Conservation (phyloP, 2,797 vertebrate species). For the Hyperoplus lanceolatus region DNA sequence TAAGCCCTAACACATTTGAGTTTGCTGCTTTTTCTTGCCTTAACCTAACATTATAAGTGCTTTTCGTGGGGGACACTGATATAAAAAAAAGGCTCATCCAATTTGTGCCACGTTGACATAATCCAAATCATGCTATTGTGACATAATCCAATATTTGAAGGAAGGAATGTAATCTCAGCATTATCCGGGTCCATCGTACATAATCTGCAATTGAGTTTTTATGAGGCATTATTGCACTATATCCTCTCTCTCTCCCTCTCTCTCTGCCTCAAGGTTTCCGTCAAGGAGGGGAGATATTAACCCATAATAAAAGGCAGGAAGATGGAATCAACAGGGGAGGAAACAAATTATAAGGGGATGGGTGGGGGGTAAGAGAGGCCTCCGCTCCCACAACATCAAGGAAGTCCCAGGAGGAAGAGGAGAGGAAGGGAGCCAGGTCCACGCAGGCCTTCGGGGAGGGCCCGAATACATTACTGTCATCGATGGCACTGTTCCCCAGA, state of each 20-base stretch:
- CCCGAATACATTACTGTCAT: slow-evolving; percentile 79
- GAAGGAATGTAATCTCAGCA: slow-evolving; percentile 44
- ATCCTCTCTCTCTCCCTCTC: slow-evolving; percentile 16
- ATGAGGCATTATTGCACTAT: slow-evolving; percentile 36
- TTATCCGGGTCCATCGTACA: slow-evolving; percentile 42
- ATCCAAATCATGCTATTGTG: slow-evolving; percentile 63
- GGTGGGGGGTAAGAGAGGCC: slow-evolving; percentile 73
- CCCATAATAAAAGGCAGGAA: slow-evolving; percentile 67
- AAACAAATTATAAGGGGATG: slow-evolving; percentile 64
- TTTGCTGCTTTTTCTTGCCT: not conserved
- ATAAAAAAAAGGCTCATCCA: slow-evolving; percentile 43
- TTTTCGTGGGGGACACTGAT: slow-evolving; percentile 20
- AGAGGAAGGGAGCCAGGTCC: slow-evolving; percentile 69
- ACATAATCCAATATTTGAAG: slow-evolving; percentile 60
- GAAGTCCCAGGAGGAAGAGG: slow-evolving; percentile 63
- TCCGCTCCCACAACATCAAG: slow-evolving; percentile 75
- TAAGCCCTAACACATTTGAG: not conserved
- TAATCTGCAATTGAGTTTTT: slow-evolving; percentile 53
- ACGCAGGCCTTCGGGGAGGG: slow-evolving; percentile 54
- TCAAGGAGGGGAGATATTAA: slow-evolving; percentile 62
- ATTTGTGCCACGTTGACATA: slow-evolving; percentile 59
- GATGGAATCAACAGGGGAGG: slow-evolving; percentile 67
- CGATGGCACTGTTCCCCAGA: slow-evolving; percentile 54
- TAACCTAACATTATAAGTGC: slow-evolving; percentile 26
- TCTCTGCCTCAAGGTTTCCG: slow-evolving; percentile 9